phyloP scores from a whole-genome alignment of 1,140 invertebrate genomes.

The Temnothorax curvispinosus region DNA sequence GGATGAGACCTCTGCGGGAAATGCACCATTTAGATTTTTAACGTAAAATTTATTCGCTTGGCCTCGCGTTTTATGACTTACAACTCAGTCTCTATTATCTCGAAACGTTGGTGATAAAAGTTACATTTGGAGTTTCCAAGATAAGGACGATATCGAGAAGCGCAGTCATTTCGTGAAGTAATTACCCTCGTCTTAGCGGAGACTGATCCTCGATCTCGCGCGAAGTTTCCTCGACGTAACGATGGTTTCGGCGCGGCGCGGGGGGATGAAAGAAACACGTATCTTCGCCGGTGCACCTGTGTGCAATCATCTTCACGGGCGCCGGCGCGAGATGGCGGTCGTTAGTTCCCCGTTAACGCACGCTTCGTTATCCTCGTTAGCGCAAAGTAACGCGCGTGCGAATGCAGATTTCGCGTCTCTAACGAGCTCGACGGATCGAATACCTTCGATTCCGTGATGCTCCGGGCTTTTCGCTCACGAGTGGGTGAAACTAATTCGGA shows the following conservation, averaged over 20 bases:
- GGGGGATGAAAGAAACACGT: constrained; percentile 16
- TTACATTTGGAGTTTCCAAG: neutral
- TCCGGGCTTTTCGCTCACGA: neutral
- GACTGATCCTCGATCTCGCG: neutral
- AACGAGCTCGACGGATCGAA: constrained; percentile 56
- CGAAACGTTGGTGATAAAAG: neutral
- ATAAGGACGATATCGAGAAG: constrained; percentile 1
- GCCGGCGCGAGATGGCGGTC: constrained; percentile 43
- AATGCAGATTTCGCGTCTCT: constrained; percentile 37
- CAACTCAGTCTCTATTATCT: neutral
- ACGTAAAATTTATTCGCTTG: neutral
- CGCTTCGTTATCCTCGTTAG: constrained; percentile 70
- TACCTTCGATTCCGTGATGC: constrained; percentile 52
- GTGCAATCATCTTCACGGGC: constrained; percentile 49
- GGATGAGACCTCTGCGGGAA: neutral
- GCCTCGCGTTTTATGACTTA: neutral
- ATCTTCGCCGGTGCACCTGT: constrained; percentile 2
- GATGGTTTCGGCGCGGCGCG: too few species aligned
- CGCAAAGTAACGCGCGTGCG: constrained; percentile 46
- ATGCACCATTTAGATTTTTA: neutral
- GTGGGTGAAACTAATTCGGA: constrained; percentile 19
- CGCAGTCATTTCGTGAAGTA: neutral
- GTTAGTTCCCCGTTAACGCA: constrained; percentile 66
- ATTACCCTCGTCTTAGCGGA: neutral
- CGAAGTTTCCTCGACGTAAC: neutral